Conservation (phyloP, 1,140 invertebrate species). For the Trachymyrmex cornetzi region DNA sequence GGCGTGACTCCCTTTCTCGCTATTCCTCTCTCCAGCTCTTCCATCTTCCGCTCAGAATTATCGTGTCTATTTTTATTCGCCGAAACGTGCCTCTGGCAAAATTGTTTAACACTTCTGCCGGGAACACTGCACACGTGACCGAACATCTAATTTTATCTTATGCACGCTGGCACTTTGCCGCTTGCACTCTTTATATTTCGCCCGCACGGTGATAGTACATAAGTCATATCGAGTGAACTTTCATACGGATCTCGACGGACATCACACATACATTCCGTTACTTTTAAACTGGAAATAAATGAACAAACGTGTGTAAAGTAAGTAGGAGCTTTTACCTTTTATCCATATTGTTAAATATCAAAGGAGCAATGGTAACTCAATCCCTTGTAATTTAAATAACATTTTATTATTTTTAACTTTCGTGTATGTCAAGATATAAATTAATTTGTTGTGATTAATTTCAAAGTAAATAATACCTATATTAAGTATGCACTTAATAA, state of each 20-base stretch:
- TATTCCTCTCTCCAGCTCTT: background rate
- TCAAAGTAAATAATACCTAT: too few species aligned
- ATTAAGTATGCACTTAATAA: too few species aligned
- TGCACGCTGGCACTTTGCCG: constrained; percentile 34
- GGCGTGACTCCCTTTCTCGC: background rate
- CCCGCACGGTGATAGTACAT: background rate
- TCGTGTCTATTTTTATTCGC: constrained; percentile 60
- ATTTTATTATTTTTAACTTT: too few species aligned
- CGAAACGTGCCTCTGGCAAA: constrained; percentile 57
- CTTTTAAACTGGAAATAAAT: background rate
- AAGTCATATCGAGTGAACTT: constrained; percentile 31
- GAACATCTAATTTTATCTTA: constrained; percentile 56
- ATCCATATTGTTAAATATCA: too few species aligned
- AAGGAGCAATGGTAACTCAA: too few species aligned
- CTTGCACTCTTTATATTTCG: constrained; percentile 32
- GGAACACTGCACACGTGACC: constrained; percentile 55
- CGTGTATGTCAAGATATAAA: too few species aligned
- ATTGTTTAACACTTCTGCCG: constrained; percentile 57
- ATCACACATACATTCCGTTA: background rate
- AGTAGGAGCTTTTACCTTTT: background rate
- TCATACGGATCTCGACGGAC: background rate
- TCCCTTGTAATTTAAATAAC: too few species aligned
- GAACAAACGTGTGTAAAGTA: background rate
- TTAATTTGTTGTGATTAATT: too few species aligned
- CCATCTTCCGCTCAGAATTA: constrained; percentile 44